Evolutionary conservation across 2,888 invertebrate species (phyloP).

Genomic region (Hydrotaea diabolus): DNA sequence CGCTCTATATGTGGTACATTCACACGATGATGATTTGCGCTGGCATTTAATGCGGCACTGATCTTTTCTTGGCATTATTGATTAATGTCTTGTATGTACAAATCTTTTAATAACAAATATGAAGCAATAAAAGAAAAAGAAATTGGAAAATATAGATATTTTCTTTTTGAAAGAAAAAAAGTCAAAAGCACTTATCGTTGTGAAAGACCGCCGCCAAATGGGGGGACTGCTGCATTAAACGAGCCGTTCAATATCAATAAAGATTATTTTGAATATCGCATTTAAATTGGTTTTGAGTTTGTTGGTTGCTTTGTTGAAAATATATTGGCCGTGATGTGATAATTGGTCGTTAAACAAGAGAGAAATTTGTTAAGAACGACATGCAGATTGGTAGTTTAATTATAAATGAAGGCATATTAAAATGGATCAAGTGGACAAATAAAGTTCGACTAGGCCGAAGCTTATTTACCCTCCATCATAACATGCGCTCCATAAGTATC

Average conservation of each 20-base stretch:
- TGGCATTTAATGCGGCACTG: neutral
- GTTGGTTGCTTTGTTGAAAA: neutral
- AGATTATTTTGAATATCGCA: neutral
- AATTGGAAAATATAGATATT: neutral
- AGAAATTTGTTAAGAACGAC: neutral
- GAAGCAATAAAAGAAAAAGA: too few relatives aligned
- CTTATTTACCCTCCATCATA: too few relatives aligned
- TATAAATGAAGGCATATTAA: too few relatives aligned
- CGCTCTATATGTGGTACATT: too few relatives aligned
- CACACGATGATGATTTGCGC: neutral
- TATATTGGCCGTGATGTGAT: neutral
- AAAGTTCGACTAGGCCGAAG: too few relatives aligned
- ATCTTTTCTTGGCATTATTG: neutral
- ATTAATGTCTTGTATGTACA: neutral
- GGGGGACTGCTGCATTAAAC: too few relatives aligned
- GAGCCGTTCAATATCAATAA: neutral
- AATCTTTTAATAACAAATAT: too few relatives aligned
- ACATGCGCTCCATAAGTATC: too few relatives aligned
- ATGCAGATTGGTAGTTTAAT: neutral
- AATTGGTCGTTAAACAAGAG: slow-evolving; percentile 14
- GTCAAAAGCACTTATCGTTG: neutral
- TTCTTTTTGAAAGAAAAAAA: neutral
- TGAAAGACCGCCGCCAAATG: neutral
- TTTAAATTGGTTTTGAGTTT: slow-evolving; percentile 1
- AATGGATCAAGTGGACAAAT: too few relatives aligned